These are phyloP conservation scores for Sialis fuliginosa DNA, from an alignment of 2,888 invertebrate species.

Conservation along the genomic window DNA sequence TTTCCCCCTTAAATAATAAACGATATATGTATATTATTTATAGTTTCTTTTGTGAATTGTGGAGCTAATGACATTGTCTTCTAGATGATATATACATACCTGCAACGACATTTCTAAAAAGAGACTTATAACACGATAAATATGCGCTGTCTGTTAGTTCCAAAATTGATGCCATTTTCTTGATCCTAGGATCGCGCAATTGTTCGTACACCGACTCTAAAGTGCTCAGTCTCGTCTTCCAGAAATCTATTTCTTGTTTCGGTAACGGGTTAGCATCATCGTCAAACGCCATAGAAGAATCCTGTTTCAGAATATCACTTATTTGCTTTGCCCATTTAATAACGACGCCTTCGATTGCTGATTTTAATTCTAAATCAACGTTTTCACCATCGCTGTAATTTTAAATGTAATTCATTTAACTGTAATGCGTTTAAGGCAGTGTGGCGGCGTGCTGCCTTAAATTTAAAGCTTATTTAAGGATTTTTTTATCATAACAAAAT, in stretches of 20 bases:
- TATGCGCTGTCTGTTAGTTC: constrained; percentile 69
- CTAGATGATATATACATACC: constrained; percentile 35
- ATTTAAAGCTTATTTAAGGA: no score
- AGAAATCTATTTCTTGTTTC: constrained; percentile 56
- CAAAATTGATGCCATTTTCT: constrained; percentile 63
- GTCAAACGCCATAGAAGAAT: constrained; percentile 50
- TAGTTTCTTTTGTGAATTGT: no score
- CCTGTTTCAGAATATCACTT: constrained; percentile 59
- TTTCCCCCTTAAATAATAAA: no score
- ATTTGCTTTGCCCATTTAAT: constrained; percentile 76
- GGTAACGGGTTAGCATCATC: constrained; percentile 56
- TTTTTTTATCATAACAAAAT: no score
- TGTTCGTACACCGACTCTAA: constrained; percentile 78
- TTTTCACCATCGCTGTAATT: constrained; percentile 30
- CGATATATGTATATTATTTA: no score
- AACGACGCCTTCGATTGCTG: constrained; percentile 67
- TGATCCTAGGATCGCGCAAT: constrained; percentile 61
- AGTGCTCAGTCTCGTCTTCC: constrained; percentile 59
- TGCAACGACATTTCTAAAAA: constrained; percentile 62
- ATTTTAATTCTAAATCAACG: constrained; percentile 52
- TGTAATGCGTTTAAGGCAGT: neutral
- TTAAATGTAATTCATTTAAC: neutral
- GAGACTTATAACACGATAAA: constrained; percentile 52
- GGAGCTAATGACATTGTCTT: no score
- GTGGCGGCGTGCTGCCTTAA: no score